phyloP scores from a whole-genome alignment of 1,140 invertebrate species.

The Potamilus streckersoni region DNA sequence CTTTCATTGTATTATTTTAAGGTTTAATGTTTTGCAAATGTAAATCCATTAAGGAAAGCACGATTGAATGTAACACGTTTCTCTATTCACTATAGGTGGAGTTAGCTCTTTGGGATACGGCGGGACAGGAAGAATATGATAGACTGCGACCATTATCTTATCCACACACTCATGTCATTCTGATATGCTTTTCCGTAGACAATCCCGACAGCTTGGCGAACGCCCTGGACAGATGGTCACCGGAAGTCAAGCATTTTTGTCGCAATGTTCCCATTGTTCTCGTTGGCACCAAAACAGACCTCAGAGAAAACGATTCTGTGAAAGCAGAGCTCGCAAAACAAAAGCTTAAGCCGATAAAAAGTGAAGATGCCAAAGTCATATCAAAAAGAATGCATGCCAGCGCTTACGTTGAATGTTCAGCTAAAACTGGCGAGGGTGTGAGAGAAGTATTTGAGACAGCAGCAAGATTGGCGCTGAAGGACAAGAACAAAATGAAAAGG shows the following conservation, averaged over 20 bases:
- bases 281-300: background rate
- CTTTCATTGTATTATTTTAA: too few relatives aligned
- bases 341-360: background rate
- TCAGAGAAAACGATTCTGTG: background rate
- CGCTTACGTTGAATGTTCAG: slow-evolving; percentile 14
- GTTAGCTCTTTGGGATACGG: background rate
- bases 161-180: background rate
- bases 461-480: background rate
- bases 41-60: too few relatives aligned
- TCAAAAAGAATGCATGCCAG: background rate
- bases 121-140: slow-evolving; percentile 7
- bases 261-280: background rate
- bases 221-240: background rate
- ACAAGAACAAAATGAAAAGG: background rate
- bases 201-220: background rate
- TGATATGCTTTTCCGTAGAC: background rate
- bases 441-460: slow-evolving; percentile 11
- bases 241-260: slow-evolving; percentile 3
- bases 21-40: too few relatives aligned
- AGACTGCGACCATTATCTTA: slow-evolving; percentile 5
- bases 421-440: slow-evolving; percentile 6
- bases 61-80: too few relatives aligned
- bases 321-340: background rate
- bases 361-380: background rate
- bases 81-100: background rate